Evolutionary conservation across 1,140 invertebrate genomes (phyloP), one percentile per base, ranked within the genome.

Genomic region (Trachymyrmex cornetzi): DNA sequence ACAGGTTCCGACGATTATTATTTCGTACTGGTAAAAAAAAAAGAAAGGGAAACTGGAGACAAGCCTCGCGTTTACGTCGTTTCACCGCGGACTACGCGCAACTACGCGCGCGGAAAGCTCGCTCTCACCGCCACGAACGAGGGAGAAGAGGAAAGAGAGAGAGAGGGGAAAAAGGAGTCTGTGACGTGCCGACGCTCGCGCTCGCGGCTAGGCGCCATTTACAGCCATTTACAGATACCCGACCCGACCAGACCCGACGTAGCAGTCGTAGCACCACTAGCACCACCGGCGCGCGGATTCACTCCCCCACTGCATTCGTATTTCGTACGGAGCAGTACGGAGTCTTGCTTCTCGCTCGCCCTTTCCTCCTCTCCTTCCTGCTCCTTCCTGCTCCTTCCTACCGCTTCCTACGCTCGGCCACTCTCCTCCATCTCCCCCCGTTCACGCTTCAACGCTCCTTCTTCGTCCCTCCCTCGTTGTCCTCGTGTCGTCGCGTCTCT

Each of bases 181-280:
- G 87, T 89, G 81, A 87, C 90, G 91, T 88, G 90, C 71, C 88
- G 89, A 89, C 88, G 88, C 87, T 89, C 90, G 44, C 69, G 77
- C 87, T 89, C 90, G 44, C 69, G 77, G 80, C 87, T 87, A 89
- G 91, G 79, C 92, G 92, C 93, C 93, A 93, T 93, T 93, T 93
- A 91, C 92, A 92, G 91, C 93, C 93, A 93, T 93, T 93, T 93
- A 91, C 92, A 92, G 91, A 93, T 92, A 91, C 88, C 34, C 74
- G 87, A 14, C 59, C 9, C 1, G 19, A 11, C 2, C n/a, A n/a
- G 57, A 44, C 7, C 1, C 30, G 30, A 34, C 38, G 38, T 44
- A 44, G 38, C 38, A 44, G 38, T 14, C 55, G 14, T 19, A 19
- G 34, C 34, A 38, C 34, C 6, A 9, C 34, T 38, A 38, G 85